Evolutionary conservation across 2,888 invertebrate genomes (phyloP), one percentile per base, ranked within the genome.

Genomic region (Bruchidius siliquastri): DNA sequence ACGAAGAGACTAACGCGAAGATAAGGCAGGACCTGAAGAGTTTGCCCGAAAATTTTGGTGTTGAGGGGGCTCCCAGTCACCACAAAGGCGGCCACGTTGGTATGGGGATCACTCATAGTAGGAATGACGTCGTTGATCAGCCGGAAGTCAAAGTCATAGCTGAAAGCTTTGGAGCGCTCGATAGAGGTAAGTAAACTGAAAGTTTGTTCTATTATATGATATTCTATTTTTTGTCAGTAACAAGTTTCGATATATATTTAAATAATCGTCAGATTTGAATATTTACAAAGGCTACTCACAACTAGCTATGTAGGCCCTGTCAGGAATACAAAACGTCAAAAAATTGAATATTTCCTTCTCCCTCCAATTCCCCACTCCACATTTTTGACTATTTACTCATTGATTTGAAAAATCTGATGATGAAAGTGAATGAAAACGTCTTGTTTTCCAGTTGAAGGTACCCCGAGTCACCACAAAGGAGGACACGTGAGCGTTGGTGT

Each of bases 401-500:
- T n/a, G n/a, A n/a, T n/a, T n/a, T n/a, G n/a, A n/a, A n/a, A n/a
- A n/a, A n/a, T n/a, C n/a, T n/a, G n/a, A n/a, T n/a, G n/a, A n/a
- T n/a, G n/a, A n/a, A n/a, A n/a, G n/a, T n/a, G n/a, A n/a, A n/a
- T n/a, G n/a, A n/a, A n/a, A n/a, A n/a, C n/a, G n/a, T n/a, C 49
- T 49, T 49, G 3, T 8, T 8, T 49, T 49, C 18, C 49, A 49
- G 72, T 84, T 13, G 86, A 86, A 79, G 85, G 84, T 0, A 81
- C 79, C 21, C 81, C 79, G 18, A 80, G 78, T 67, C 77, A 79
- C 21, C 76, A 76, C 2, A 79, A 77, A 74, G 81, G 80, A 68
- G 67, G 70, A 26, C 85, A 85, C 74, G 80, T 85, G 30, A 84
- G 79, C 2, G 83, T 84, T 83, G 85, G 84, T 0, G 79, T 85